phyloP scores from a whole-genome alignment of 2,797 vertebrate genomes.

The Pteropus rufus region DNA sequence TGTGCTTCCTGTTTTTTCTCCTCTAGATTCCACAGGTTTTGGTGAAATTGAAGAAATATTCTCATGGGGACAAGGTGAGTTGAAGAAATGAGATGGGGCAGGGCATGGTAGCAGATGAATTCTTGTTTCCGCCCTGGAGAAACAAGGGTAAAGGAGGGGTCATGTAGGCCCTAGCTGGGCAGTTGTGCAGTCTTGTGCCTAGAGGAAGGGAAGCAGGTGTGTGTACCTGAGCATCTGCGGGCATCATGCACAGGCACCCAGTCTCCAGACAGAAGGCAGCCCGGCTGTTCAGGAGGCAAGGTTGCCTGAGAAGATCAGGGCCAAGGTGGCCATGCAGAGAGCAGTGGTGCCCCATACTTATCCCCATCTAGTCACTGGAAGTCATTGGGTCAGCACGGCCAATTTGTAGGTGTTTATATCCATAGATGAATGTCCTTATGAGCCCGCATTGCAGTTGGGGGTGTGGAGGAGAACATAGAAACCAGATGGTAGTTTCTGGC shows the following conservation, averaged over 20 bases:
- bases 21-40: slow-evolving; percentile 96
- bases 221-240: fast-evolving
- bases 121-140: background rate
- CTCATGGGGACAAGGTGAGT: slow-evolving; percentile 91
- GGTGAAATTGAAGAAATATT: slow-evolving; percentile 95
- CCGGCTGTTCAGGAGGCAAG: background rate
- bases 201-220: background rate
- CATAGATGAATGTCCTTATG: background rate
- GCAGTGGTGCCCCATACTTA: background rate
- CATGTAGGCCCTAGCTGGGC: background rate
- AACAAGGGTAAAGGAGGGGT: background rate
- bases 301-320: background rate
- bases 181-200: background rate
- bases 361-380: fast-evolving
- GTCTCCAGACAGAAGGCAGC: background rate
- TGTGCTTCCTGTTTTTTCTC: background rate
- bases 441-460: background rate
- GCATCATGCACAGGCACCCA: fast-evolving
- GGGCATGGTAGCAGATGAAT: fast-evolving
- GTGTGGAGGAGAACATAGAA: background rate
- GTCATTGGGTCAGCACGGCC: background rate
- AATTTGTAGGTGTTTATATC: background rate
- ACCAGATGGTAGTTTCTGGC: background rate
- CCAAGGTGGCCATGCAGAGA: background rate
- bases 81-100: background rate